Base-by-base conservation (phyloP, 2,888 invertebrate species). In the Pteria penguin region DNA sequence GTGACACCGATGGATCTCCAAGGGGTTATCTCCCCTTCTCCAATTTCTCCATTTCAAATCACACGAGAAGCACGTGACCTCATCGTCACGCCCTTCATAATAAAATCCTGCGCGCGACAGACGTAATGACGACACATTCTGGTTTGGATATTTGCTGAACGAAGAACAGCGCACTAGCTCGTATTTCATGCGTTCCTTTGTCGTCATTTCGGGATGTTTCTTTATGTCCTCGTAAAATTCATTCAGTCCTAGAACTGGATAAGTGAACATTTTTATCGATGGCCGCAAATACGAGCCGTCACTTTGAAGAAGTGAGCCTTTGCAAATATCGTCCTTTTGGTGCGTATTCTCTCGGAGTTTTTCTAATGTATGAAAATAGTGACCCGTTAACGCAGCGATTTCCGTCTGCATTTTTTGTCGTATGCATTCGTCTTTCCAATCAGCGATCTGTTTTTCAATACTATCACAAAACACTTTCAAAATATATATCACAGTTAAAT, bases 21-120 rank as follows among this genome's bases (percentile, higher is more conserved):
- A 52, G 0, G 73, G 73, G n/a, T 60, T 27, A 32, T 73, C 73
- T 11, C 32, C 60, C 52, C 36, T 52, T 26, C 54, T 29, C 54
- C 67, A 67, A 26, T 57, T 27, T n/a, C n/a, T 60, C 24, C 67
- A 54, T 32, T 61, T 52, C 18, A 52, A 32, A 11, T 26, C 45
- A 73, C 73, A 73, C 24, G 32, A 24, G 22, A 4, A 73, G 27
- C 73, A 73, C 11, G 4, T 33, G 11, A 73, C 66, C 32, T 60
- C 60, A 29, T 73, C 67, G 18, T 31, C 31, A 26, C 45, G 57
- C 22, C 60, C 67, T 45, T 67, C 67, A 36, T 67, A 67, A 57
- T 73, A 67, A 32, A 73, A 73, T 4, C 73, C 73, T n/a, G 73
- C 73, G 29, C 61, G 60, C 5, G 61, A 52, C 5, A 73, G 60